Conservation (phyloP, 2,797 vertebrate genomes). For the Dryobates pubescens region DNA sequence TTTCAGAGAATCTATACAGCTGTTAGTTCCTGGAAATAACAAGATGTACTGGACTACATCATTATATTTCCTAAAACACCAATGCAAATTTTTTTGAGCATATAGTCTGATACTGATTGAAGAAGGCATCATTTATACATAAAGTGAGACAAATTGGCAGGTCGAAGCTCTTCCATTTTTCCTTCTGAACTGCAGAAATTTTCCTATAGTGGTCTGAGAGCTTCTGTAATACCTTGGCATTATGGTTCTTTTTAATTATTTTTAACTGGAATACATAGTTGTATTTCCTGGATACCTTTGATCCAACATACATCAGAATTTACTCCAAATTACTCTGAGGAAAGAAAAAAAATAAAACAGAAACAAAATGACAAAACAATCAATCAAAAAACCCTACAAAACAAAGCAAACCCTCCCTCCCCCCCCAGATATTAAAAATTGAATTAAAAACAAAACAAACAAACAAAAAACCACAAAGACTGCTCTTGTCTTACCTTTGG, state of each 20-base stretch:
- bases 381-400: no score
- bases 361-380: no score
- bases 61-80: background rate
- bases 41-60: background rate
- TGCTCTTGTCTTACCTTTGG: background rate
- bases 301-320: background rate
- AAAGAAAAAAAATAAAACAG: background rate
- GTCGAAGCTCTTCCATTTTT: accelerated
- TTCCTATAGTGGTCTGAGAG: background rate
- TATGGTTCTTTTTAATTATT: background rate
- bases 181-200: background rate
- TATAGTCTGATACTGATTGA: background rate
- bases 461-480: background rate
- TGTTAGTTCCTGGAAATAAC: background rate
- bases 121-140: background rate
- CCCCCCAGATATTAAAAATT: no score
- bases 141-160: background rate
- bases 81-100: background rate
- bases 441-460: no score
- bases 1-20: background rate
- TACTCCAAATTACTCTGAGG: background rate
- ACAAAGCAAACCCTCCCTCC: no score
- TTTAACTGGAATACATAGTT: background rate
- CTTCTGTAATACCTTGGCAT: background rate
- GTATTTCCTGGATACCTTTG: background rate